phyloP scores from a whole-genome alignment of 2,888 invertebrate genomes.

The Epinotia bilunana region DNA sequence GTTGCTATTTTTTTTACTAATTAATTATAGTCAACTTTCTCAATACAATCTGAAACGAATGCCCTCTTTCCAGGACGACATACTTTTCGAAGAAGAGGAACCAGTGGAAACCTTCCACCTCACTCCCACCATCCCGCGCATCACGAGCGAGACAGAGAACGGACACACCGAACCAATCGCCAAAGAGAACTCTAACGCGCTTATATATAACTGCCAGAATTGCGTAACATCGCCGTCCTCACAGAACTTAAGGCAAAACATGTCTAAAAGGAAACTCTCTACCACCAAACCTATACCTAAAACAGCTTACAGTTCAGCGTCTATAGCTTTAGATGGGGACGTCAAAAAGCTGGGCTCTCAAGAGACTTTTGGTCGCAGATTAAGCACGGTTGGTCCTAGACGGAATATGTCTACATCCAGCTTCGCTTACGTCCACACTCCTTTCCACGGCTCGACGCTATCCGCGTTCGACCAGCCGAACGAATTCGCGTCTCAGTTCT shows the following conservation, averaged over 20 bases:
- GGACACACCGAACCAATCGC: constrained; percentile 50
- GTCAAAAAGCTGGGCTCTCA: constrained; percentile 75
- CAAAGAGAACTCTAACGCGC: constrained; percentile 52
- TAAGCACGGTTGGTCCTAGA: constrained; percentile 78
- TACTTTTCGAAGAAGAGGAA: constrained; percentile 76
- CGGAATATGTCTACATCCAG: constrained; percentile 91
- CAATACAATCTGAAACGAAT: not conserved
- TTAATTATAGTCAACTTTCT: not conserved
- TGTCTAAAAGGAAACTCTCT: constrained; percentile 72
- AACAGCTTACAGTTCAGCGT: constrained; percentile 84
- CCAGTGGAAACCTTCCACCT: constrained; percentile 62
- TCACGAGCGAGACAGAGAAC: constrained; percentile 55
- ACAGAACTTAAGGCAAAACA: constrained; percentile 62
- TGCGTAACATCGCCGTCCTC: constrained; percentile 57
- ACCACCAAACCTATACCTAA: constrained; percentile 68
- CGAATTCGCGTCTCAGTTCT: constrained; percentile 91
- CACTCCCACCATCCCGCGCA: constrained; percentile 46
- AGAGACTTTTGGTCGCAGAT: constrained; percentile 67
- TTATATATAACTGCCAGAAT: constrained; percentile 56
- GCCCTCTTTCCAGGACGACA: constrained; percentile 71
- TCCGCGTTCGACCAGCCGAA: constrained; percentile 90
- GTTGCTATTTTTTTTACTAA: not conserved
- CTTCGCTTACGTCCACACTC: constrained; percentile 92
- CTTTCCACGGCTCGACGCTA: constrained; percentile 93
- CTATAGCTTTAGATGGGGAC: constrained; percentile 85